Conservation (phyloP, 2,113 vertebrate species). For the Motacilla alba region DNA sequence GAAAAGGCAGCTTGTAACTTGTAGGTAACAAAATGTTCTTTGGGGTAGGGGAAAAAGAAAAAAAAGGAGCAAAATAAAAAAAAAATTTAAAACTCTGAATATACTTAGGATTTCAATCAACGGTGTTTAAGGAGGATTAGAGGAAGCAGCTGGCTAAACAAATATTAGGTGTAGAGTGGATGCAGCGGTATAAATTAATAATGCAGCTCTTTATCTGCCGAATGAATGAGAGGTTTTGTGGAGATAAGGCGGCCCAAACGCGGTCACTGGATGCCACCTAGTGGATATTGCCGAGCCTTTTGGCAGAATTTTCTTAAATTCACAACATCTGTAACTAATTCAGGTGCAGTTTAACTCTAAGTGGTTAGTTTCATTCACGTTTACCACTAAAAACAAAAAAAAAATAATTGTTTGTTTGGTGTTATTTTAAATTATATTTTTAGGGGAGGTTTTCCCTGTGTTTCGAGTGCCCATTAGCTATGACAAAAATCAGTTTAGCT, state of each 20-base stretch:
- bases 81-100: slow-evolving; percentile 33
- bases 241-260: neutral
- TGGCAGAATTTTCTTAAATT: neutral
- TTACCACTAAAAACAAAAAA: neutral
- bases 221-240: slow-evolving; percentile 76
- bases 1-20: slow-evolving; percentile 74
- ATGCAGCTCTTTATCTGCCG: slow-evolving; percentile 79
- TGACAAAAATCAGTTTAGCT: neutral
- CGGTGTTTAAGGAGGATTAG: slow-evolving; percentile 75
- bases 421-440: neutral
- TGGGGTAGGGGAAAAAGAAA: slow-evolving; percentile 29
- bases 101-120: slow-evolving; percentile 75
- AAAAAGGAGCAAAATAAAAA: neutral
- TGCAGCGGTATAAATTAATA: slow-evolving; percentile 82
- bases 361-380: neutral
- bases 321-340: neutral
- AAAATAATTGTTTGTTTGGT: neutral
- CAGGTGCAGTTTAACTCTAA: neutral
- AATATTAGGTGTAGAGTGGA: slow-evolving; percentile 77
- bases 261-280: slow-evolving; percentile 73
- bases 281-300: slow-evolving; percentile 33
- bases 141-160: slow-evolving; percentile 86
- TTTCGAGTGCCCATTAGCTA: neutral
- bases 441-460: neutral
- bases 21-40: slow-evolving; percentile 75